Evolutionary conservation across 2,888 invertebrate genomes (phyloP).

Genomic region (Laspeyria flexula): DNA sequence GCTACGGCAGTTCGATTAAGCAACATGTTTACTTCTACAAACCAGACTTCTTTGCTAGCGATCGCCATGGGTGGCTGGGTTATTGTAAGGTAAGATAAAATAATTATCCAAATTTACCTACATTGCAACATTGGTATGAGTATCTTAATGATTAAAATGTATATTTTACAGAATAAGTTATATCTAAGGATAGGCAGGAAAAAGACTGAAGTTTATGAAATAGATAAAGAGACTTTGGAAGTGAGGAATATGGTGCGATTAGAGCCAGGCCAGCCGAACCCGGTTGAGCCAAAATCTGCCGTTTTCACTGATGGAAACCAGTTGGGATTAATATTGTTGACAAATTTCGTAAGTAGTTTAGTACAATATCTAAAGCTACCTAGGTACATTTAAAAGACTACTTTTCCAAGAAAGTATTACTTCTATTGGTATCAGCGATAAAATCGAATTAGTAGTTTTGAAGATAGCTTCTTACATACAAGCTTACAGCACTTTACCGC

Average conservation of each 20-base stretch:
- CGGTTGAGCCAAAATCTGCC: constrained; percentile 70
- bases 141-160: neutral
- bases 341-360: constrained; percentile 67
- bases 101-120: neutral
- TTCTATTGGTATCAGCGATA: too few species aligned
- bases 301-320: constrained; percentile 79
- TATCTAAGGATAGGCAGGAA: constrained; percentile 89
- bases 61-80: constrained; percentile 93
- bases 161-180: constrained; percentile 88
- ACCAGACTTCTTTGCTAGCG: constrained; percentile 91
- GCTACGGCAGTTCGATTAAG: constrained; percentile 96
- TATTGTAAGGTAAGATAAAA: constrained; percentile 89
- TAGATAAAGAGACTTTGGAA: constrained; percentile 75
- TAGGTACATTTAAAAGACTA: neutral
- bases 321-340: constrained; percentile 81
- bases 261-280: constrained; percentile 63
- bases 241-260: constrained; percentile 64
- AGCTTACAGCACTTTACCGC: too few species aligned
- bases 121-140: neutral
- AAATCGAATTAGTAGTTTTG: too few species aligned
- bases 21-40: constrained; percentile 96
- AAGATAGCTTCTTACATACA: too few species aligned
- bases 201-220: constrained; percentile 78
- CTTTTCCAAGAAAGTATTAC: too few species aligned
- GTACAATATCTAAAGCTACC: too few species aligned